Conservation (phyloP, 2,113 vertebrate genomes). For the Gallinago undulata region DNA sequence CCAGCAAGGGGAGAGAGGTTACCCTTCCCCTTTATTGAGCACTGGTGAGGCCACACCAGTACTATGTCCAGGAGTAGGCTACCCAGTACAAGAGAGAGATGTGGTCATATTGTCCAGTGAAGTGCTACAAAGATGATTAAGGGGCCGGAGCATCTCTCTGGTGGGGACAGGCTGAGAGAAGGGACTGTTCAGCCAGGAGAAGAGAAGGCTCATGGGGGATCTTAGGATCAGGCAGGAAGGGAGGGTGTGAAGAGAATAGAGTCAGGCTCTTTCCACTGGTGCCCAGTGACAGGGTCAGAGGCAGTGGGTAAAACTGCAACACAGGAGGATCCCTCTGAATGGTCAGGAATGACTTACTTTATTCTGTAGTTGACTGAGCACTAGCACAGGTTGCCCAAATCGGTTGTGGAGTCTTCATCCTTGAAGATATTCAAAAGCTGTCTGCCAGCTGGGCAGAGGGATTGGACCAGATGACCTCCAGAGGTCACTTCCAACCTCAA, state of each 20-base stretch:
- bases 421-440: not conserved
- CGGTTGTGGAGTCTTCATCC: not conserved
- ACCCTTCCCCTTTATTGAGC: not conserved
- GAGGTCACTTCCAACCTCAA: not conserved
- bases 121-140: not conserved
- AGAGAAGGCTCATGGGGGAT: not conserved
- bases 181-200: not conserved
- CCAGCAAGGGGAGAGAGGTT: not conserved
- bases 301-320: not conserved
- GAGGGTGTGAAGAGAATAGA: not conserved
- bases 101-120: not conserved
- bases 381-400: not conserved
- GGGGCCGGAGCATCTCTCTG: not conserved
- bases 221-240: not conserved
- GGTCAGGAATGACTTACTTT: not conserved
- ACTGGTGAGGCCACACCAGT: not conserved
- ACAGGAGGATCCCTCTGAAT: not conserved
- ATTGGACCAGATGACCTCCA: not conserved
- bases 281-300: not conserved
- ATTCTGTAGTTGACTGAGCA: not conserved
- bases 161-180: not conserved
- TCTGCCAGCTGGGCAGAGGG: not conserved
- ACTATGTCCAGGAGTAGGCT: not conserved
- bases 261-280: not conserved
- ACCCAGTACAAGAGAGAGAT: not conserved